These are phyloP conservation scores for Periparus ater DNA, from an alignment of 2,797 vertebrate species.

Conservation along the genomic window DNA sequence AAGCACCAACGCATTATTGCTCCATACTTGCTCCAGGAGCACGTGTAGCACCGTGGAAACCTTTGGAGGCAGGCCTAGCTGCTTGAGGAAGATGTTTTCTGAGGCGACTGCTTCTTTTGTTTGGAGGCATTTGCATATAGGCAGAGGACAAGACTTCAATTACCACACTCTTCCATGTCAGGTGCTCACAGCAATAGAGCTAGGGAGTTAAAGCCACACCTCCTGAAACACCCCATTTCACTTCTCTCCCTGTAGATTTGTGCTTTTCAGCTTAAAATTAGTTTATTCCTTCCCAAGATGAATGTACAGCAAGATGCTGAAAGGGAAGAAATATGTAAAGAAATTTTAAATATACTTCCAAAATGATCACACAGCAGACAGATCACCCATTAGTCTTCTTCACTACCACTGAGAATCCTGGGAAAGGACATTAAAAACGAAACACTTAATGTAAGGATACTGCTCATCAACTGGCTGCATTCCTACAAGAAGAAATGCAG, in stretches of 20 bases:
- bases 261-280: neutral
- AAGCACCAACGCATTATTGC: neutral
- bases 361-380: neutral
- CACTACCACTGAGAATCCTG: neutral
- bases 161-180: neutral
- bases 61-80: neutral
- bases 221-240: neutral
- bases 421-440: neutral
- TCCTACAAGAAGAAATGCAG: neutral
- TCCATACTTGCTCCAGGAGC: constrained; percentile 7
- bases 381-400: neutral
- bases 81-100: neutral
- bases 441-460: neutral
- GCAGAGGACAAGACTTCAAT: neutral
- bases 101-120: neutral
- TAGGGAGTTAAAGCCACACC: neutral
- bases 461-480: neutral
- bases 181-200: neutral
- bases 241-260: neutral
- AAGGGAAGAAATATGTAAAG: neutral
- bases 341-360: neutral
- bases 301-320: neutral
- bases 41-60: neutral
- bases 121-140: neutral
- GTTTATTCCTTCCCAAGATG: neutral